Conservation (phyloP, 2,113 vertebrate genomes). For the Hiodon alosoides region DNA sequence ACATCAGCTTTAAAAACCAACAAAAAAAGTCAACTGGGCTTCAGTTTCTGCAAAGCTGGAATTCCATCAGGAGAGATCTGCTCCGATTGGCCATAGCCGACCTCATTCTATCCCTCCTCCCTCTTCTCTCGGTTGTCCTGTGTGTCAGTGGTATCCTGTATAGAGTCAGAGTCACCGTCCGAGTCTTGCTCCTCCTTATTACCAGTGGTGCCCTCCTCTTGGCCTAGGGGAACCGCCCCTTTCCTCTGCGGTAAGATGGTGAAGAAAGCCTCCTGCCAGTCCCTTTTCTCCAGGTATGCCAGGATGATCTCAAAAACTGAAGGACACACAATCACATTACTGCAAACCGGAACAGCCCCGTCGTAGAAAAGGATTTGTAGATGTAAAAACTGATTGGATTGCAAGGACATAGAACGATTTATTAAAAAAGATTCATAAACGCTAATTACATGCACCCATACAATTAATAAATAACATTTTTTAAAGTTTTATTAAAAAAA, state of each 20-base stretch:
- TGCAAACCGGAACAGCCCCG: background rate
- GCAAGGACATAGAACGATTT: no score
- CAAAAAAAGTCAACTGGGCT: background rate
- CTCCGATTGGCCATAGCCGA: slow-evolving; percentile 14
- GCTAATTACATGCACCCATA: background rate
- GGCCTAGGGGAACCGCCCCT: slow-evolving; percentile 73
- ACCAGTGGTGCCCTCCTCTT: slow-evolving; percentile 25
- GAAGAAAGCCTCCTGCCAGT: slow-evolving; percentile 93
- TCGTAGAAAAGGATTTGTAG: no score
- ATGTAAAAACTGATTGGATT: no score
- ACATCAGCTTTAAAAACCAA: background rate
- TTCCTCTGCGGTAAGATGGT: slow-evolving; percentile 85
- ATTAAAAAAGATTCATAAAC: no score
- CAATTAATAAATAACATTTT: background rate
- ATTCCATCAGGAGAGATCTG: slow-evolving; percentile 14
- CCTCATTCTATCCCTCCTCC: slow-evolving; percentile 17
- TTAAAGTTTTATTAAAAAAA: background rate
- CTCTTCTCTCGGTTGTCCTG: slow-evolving; percentile 14
- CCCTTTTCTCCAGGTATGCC: slow-evolving; percentile 78
- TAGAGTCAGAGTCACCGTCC: slow-evolving; percentile 37
- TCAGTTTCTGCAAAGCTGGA: background rate
- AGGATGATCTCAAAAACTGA: slow-evolving; percentile 96
- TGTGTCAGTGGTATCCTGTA: slow-evolving; percentile 23
- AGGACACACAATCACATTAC: slow-evolving; percentile 14
- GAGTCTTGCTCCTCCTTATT: slow-evolving; percentile 37